These are phyloP conservation scores for Nemoura dubitans DNA, from an alignment of 2,888 invertebrate genomes.

Conservation along the genomic window DNA sequence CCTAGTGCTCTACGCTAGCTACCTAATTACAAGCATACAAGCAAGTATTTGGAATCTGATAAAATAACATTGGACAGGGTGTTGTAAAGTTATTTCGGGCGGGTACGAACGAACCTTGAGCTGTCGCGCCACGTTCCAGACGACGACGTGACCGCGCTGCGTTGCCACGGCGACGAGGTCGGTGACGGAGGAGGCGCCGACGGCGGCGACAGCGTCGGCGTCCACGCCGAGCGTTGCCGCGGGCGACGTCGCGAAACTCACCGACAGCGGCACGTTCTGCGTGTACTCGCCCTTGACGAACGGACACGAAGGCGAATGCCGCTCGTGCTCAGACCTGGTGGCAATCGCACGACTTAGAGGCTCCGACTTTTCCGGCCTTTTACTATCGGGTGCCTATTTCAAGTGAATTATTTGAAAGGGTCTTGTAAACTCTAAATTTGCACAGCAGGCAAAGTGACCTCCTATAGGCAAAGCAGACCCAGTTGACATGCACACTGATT, in stretches of 20 bases:
- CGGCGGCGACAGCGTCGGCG: slow-evolving; percentile 67
- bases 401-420: too few species aligned
- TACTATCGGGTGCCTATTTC: background rate
- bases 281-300: slow-evolving; percentile 95
- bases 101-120: slow-evolving; percentile 69
- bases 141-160: slow-evolving; percentile 69
- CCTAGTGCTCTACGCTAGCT: too few species aligned
- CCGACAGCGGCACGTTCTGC: slow-evolving; percentile 90
- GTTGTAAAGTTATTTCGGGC: too few species aligned
- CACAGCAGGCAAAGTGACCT: too few species aligned
- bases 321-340: slow-evolving; percentile 85
- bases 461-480: too few species aligned
- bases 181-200: slow-evolving; percentile 63
- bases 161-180: slow-evolving; percentile 65
- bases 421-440: too few species aligned
- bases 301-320: slow-evolving; percentile 92
- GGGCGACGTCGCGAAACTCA: slow-evolving; percentile 84
- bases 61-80: too few species aligned
- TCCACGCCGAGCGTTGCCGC: slow-evolving; percentile 69
- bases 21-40: too few species aligned
- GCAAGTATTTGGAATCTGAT: too few species aligned
- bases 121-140: slow-evolving; percentile 86
- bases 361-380: background rate
- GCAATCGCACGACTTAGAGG: background rate
- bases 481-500: too few species aligned